Base-by-base conservation (phyloP, 2,113 vertebrate species). In the Eidolon helvum region DNA sequence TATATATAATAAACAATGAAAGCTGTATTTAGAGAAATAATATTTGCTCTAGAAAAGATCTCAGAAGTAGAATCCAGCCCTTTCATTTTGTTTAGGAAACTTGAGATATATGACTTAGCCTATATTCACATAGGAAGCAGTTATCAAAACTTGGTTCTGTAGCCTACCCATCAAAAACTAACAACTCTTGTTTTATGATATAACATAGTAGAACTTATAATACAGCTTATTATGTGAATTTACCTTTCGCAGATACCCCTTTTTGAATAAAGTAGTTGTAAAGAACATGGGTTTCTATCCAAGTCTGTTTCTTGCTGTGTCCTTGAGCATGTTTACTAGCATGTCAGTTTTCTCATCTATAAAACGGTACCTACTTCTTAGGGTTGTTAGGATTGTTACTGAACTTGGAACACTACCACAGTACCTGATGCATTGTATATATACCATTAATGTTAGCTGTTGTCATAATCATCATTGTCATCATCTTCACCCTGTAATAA, bases 1-100 rank as follows among this genome's bases (percentile, higher is more conserved):
- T 78, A 57, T 28, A 55, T 63, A 19, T 80, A 4, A 80, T 80
- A 59, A 40, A 24, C 40, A 61, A 61, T 66, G 45, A 94, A 92
- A 45, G 80, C 89, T 94, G 35, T 38, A 89, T 85, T 79, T 55
- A 93, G 65, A 88, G n/a, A 97, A 93, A 61, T 90, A 92, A 35
- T 72, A 55, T 71, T 95, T 97, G 14, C 0, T 66, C 28, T 87
- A 84, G 79, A 90, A 35, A 24, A 28, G 4, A 38, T 92, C n/a
- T 94, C 80, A 69, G 43, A 93, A n/a, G 30, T 92, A 90, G 77
- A 96, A 66, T 80, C 33, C 53, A 95, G 30, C 7, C 1, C 53
- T 91, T 89, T 69, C 65, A 43, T 93, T 91, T 86, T 75, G 45
- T 43, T 84, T 57, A 79, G 3, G 63, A 80, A 88, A 57, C 0